These are phyloP conservation scores for Graphium colonna DNA, from an alignment of 2,888 invertebrate species.

Conservation along the genomic window DNA sequence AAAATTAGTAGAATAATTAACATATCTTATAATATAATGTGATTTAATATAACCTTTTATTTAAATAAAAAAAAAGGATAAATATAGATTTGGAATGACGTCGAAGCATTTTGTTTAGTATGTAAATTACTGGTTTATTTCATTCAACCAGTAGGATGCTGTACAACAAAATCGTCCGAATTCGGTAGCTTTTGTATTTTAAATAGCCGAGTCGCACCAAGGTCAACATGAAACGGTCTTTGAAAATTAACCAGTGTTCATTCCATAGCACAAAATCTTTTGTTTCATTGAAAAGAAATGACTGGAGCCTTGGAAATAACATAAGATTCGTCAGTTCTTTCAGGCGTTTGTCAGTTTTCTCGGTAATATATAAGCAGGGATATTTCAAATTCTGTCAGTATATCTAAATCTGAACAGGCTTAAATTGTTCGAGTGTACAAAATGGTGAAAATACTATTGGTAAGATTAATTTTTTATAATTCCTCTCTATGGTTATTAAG, in stretches of 20 bases:
- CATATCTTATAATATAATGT: no score
- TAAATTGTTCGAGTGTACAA: background rate
- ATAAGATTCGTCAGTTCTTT: conserved; percentile 53
- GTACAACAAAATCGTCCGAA: conserved; percentile 5
- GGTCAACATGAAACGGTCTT: conserved; percentile 14
- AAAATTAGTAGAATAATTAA: no score
- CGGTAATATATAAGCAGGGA: conserved; percentile 59
- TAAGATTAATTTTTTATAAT: background rate
- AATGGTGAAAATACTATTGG: conserved; percentile 11
- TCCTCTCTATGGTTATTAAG: no score
- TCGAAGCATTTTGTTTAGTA: no score
- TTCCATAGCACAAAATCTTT: conserved; percentile 66
- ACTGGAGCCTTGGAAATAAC: conserved; percentile 54
- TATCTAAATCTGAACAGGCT: background rate
- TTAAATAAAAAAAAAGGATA: no score
- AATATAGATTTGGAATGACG: no score
- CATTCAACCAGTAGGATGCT: conserved; percentile 17
- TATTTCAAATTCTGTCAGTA: conserved; percentile 26
- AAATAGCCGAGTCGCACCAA: conserved; percentile 5
- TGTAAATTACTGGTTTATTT: background rate
- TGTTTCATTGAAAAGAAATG: conserved; percentile 57
- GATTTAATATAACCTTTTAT: no score
- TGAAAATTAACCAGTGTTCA: conserved; percentile 25
- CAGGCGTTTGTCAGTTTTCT: conserved; percentile 45
- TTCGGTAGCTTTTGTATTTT: conserved; percentile 12